Percentiles rank a stretch among this genome's conserved stretches.
phyloP scores from a whole-genome alignment of 2,888 invertebrate genomes.

The Alitta virens region DNA sequence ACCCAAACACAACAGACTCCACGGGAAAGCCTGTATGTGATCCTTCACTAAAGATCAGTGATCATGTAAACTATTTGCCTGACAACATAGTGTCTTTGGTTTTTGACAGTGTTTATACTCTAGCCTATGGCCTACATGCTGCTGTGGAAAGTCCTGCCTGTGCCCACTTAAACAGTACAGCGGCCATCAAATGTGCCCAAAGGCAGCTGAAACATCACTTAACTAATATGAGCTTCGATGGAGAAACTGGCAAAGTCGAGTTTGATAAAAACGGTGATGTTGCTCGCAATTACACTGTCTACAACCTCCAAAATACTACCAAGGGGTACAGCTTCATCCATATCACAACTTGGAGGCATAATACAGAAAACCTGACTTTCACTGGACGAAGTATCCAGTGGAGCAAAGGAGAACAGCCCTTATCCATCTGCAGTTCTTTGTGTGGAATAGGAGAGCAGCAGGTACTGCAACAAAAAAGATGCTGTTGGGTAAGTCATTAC shows the following conservation, averaged over 20 bases:
- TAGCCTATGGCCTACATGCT: constrained; percentile 22
- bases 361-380: neutral
- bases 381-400: constrained; percentile 10
- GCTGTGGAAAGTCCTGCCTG: constrained; percentile 10
- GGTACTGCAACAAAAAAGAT: neutral
- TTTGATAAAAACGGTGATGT: constrained; percentile 15
- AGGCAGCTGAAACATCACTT: neutral
- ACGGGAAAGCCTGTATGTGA: neutral
- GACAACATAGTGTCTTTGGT: constrained; percentile 4
- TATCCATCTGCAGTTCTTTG: constrained; percentile 26
- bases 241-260: constrained; percentile 8
- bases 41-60: neutral
- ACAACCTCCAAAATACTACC: neutral
- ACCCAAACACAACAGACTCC: neutral
- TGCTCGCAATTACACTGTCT: neutral
- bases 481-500: neutral
- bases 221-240: neutral
- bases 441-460: constrained; percentile 26
- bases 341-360: neutral
- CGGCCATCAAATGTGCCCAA: constrained; percentile 9
- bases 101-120: constrained; percentile 29
- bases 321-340: neutral
- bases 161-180: neutral
- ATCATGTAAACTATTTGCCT: constrained; percentile 4
- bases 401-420: constrained; percentile 15